phyloP scores from a whole-genome alignment of 2,797 vertebrate genomes.

The Acrossocheilus fasciatus region DNA sequence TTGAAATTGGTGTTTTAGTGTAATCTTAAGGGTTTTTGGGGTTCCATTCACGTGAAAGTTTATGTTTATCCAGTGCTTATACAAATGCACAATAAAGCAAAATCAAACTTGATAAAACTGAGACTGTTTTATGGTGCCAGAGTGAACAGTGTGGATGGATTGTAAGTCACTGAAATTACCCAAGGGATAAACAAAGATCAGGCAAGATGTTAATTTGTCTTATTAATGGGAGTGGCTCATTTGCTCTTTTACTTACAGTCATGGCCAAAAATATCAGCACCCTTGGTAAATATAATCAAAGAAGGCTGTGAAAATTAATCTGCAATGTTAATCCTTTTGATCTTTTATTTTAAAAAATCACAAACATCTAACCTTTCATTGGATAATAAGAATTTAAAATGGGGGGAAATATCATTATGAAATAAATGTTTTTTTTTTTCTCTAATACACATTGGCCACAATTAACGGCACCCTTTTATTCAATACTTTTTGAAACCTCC shows the following conservation, averaged over 20 bases:
- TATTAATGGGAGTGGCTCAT: neutral
- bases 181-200: neutral
- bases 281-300: no score
- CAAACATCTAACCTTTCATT: no score
- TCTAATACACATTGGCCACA: no score
- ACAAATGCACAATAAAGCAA: neutral
- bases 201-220: neutral
- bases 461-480: no score
- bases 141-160: neutral
- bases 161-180: neutral
- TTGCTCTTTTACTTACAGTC: neutral
- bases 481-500: no score
- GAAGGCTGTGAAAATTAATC: no score
- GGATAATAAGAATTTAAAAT: no score
- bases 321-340: no score
- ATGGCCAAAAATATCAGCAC: no score
- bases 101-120: neutral
- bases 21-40: neutral
- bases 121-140: neutral
- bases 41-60: neutral
- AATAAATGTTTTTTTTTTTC: no score
- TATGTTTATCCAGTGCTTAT: neutral
- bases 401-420: no score
- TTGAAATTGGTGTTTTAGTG: neutral
- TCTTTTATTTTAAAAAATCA: no score